Percentiles rank a stretch among this genome's conserved stretches.
Conservation (phyloP, 2,797 vertebrate species). For the Lepus townsendii region DNA sequence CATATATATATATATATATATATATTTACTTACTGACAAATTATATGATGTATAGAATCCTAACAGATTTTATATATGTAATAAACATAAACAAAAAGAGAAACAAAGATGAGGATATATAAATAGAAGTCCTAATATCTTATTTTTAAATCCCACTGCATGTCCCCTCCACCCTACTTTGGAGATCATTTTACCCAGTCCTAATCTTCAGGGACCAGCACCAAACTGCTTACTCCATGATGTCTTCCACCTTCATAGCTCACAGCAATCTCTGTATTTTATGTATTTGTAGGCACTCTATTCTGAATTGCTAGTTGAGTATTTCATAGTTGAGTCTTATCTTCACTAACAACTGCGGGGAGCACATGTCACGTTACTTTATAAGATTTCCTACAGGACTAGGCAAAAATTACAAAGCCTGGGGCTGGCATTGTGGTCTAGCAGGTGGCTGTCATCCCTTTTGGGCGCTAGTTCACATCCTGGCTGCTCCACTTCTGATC, state of each 20-base stretch:
- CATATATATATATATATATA: background rate
- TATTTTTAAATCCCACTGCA: background rate
- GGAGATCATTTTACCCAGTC: background rate
- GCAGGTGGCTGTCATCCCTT: no score
- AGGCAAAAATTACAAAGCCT: background rate
- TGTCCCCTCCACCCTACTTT: background rate
- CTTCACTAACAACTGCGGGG: background rate
- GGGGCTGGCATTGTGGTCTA: no score
- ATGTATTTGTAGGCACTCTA: background rate
- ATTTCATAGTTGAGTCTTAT: background rate
- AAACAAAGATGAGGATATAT: constrained; percentile 37
- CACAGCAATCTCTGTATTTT: background rate
- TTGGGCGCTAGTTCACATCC: no score
- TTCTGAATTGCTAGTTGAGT: background rate
- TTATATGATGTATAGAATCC: background rate
- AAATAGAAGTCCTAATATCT: constrained; percentile 1
- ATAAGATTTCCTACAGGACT: background rate
- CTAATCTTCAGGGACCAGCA: background rate
- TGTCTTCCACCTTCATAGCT: background rate
- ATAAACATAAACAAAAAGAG: background rate
- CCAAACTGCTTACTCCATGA: background rate
- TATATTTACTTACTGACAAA: constrained; percentile 10
- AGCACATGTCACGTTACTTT: background rate
- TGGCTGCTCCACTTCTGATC: no score
- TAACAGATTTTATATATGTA: background rate